Evolutionary conservation across 53 echinoderm and acorn worm species (phyloP), one percentile per base, ranked within the genome.

Genomic region (Mesocentrotus franciscanus): DNA sequence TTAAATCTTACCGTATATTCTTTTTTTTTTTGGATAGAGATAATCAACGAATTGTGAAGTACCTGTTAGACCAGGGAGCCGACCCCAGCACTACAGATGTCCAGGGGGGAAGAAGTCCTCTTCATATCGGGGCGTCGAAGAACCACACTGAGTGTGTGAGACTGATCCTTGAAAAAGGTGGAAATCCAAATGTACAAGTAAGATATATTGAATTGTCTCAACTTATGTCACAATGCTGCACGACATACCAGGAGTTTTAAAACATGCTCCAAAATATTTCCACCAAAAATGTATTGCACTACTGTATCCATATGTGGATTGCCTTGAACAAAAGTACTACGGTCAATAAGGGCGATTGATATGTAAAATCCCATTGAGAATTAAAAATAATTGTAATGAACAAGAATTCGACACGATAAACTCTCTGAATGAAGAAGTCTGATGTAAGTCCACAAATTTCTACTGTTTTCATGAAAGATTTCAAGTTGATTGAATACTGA

Each of bases 41-140:
- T 34, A 35, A 96, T 14, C 92, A 93, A 14, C 74, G 93, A 56
- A 90, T 97, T 35, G 95, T 94, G 60, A 61, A 95, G 42, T 92
- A 71, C 71, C 71, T 97, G 78, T 64, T 97, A 75, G 78, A 83
- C 17, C 49, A 71, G 18, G 92, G 94, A 26, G 94, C 95, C 29
- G 85, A 96, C 72, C 60, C 95, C 16, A 95, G 96, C 78, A 76
- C 96, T 17, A 36, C 59, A 26, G 95, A 96, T 75, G 91, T 62
- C 20, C 62, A 96, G 10, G 95, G 95, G 4, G 68, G 95, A 42
- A 85, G 95, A 75, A 94, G 96, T 10, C 78, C 96, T 61, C 96
- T 97, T 4, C 97, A 97, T 64, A 92, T 96, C 62, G 98, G 96
- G 9, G 96, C 85, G 55, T 95, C 93, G n/a, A 96, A 95, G 60